Evolutionary conservation across 2,888 invertebrate genomes (phyloP).

Genomic region (Pollenia amentaria): DNA sequence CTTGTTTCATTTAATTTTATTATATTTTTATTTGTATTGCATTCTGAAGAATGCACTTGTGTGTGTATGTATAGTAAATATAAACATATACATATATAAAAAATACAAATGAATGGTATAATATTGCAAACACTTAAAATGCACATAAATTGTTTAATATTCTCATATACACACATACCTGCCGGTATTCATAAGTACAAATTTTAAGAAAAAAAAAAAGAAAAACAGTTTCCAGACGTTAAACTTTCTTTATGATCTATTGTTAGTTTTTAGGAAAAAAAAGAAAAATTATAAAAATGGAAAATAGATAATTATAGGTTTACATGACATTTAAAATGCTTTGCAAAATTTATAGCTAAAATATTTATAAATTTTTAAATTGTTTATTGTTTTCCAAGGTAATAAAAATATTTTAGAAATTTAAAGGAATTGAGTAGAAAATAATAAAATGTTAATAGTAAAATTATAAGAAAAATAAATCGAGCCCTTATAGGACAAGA

Average conservation of each 20-base stretch:
- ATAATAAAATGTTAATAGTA: not conserved
- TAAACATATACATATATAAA: slow-evolving; percentile 12
- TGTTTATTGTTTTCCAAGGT: not conserved
- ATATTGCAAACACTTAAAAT: slow-evolving; percentile 58
- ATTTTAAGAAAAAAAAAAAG: not conserved
- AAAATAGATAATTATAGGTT: slow-evolving; percentile 51
- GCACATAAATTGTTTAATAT: slow-evolving; percentile 42
- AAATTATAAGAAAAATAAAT: not conserved
- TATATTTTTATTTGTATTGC: not conserved
- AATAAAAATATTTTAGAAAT: not conserved
- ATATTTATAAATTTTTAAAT: slow-evolving; percentile 4
- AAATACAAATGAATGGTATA: slow-evolving; percentile 43
- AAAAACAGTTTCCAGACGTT: slow-evolving; percentile 17
- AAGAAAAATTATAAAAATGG: not conserved
- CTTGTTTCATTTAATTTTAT: not conserved
- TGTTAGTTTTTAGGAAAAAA: not conserved
- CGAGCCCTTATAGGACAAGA: not conserved
- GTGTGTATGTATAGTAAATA: not conserved
- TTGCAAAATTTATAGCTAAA: slow-evolving; percentile 35
- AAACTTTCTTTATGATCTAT: slow-evolving; percentile 30
- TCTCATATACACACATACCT: not conserved
- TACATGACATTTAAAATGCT: slow-evolving; percentile 52
- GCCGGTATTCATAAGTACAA: not conserved
- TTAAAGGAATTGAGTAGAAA: not conserved
- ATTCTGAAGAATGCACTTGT: slow-evolving; percentile 1